A percentile compares a stretch with the other conserved stretches of the same genome.
Evolutionary conservation across 1,140 invertebrate species (phyloP).

Genomic region (Radopholus similis): DNA sequence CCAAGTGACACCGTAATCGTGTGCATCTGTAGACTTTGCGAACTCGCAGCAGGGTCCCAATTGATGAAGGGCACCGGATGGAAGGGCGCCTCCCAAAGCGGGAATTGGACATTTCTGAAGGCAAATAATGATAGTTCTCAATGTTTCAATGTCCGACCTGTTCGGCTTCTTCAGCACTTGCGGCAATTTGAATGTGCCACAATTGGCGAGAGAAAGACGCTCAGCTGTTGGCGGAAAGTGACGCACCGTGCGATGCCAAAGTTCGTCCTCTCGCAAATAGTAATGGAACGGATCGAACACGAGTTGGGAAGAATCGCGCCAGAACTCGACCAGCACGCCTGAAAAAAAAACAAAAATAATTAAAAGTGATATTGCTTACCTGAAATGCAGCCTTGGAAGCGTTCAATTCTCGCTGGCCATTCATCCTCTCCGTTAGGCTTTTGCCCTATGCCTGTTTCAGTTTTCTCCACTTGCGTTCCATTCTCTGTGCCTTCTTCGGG

Average conservation of each 20-base stretch:
- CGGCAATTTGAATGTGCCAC: not conserved
- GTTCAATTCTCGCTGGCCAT: not conserved
- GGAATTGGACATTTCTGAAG: not conserved
- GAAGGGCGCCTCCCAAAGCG: not conserved
- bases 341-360: not conserved
- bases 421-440: not conserved
- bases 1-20: not conserved
- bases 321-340: not conserved
- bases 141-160: not conserved
- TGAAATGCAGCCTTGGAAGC: not conserved
- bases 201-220: not conserved
- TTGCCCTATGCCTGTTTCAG: not conserved
- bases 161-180: not conserved
- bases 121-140: not conserved
- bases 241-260: not conserved
- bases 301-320: not conserved
- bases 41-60: no score
- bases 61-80: not conserved
- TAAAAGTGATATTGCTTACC: not conserved
- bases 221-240: not conserved
- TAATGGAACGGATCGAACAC: not conserved
- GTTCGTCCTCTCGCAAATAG: not conserved
- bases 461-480: not conserved
- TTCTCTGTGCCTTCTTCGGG: not conserved
- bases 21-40: no score